These are phyloP conservation scores for Yponomeuta evonymella DNA, from an alignment of 2,888 invertebrate species.

Conservation along the genomic window DNA sequence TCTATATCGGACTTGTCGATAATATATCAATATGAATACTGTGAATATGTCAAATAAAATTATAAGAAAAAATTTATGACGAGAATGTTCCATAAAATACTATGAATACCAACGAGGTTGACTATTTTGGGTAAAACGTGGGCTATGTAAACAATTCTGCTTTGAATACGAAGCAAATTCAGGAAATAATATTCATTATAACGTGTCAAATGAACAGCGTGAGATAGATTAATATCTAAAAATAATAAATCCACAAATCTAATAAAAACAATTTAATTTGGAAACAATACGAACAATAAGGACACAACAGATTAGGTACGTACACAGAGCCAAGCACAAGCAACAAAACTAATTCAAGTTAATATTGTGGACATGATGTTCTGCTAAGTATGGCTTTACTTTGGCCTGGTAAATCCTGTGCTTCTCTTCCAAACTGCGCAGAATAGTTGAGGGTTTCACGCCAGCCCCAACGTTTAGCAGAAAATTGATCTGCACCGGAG, in stretches of 20 bases:
- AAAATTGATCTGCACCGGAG: constrained; percentile 60
- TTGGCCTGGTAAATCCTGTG: constrained; percentile 62
- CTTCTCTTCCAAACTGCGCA: constrained; percentile 58
- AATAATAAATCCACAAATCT: neutral
- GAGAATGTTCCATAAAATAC: too few relatives aligned
- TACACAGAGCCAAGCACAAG: neutral
- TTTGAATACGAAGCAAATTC: too few relatives aligned
- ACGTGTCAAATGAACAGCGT: too few relatives aligned
- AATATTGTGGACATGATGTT: neutral
- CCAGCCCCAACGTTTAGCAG: constrained; percentile 51
- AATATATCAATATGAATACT: too few relatives aligned
- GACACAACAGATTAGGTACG: neutral
- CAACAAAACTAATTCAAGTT: neutral
- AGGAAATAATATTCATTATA: too few relatives aligned
- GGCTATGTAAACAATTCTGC: too few relatives aligned
- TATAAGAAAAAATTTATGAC: too few relatives aligned
- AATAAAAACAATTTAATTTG: neutral
- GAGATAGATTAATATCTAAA: neutral
- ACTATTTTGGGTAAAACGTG: too few relatives aligned
- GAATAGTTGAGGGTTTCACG: constrained; percentile 46
- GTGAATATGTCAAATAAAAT: too few relatives aligned
- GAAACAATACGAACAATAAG: neutral
- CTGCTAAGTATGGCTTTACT: constrained; percentile 37
- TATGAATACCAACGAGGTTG: too few relatives aligned
- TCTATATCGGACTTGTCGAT: too few relatives aligned